A percentile compares a stretch with the other conserved stretches of the same genome.
phyloP scores from a whole-genome alignment of 2,113 vertebrate genomes.

The Alectura lathami region DNA sequence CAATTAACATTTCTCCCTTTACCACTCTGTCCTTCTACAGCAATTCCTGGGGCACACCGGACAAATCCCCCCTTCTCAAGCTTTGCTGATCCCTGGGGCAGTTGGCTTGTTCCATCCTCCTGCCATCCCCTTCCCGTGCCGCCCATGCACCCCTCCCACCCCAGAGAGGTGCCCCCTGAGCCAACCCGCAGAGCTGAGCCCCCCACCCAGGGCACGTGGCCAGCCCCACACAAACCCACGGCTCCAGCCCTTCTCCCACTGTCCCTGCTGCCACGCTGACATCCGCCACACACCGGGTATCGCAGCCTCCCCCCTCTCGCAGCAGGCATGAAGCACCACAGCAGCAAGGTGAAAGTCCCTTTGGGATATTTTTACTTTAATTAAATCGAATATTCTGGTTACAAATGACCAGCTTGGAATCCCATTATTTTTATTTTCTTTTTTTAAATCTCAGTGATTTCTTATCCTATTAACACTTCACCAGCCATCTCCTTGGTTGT shows the following conservation, averaged over 20 bases:
- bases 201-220: neutral
- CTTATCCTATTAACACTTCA: neutral
- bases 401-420: neutral
- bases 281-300: too few species aligned
- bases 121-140: neutral
- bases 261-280: neutral
- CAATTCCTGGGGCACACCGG: neutral
- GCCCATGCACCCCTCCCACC: neutral
- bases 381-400: neutral
- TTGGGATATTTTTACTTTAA: neutral
- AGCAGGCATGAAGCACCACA: neutral
- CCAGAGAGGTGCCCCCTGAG: neutral
- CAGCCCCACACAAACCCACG: neutral
- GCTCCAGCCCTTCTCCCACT: too few species aligned
- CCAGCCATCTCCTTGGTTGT: fast-evolving
- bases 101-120: neutral
- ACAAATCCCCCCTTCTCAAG: neutral
- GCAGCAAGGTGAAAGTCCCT: neutral
- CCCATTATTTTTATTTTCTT: too few species aligned
- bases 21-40: neutral
- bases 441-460: neutral
- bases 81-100: neutral
- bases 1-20: neutral
- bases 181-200: neutral
- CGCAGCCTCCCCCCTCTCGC: neutral